phyloP scores from a whole-genome alignment of 1,140 invertebrate genomes.

The Drosophila ohnishii region DNA sequence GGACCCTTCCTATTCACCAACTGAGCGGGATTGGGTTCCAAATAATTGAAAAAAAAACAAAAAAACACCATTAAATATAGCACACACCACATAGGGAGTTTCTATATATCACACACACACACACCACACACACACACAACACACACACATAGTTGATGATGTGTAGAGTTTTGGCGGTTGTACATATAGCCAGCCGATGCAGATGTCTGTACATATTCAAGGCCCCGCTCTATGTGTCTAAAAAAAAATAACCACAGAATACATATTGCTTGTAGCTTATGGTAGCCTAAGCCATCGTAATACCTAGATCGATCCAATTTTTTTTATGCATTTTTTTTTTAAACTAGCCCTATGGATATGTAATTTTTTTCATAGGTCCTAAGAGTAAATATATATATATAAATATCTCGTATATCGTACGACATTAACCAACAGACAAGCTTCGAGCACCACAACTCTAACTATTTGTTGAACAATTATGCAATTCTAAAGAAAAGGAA shows the following conservation, averaged over 20 bases:
- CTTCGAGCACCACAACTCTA: slow-evolving; percentile 44
- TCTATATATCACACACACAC: slow-evolving; percentile 3
- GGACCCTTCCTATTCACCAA: slow-evolving; percentile 82
- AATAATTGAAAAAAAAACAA: neutral
- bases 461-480: slow-evolving; percentile 64
- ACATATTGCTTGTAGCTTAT: slow-evolving; percentile 39
- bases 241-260: slow-evolving; percentile 3
- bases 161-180: slow-evolving; percentile 21
- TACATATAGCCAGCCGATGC: slow-evolving; percentile 38
- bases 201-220: slow-evolving; percentile 24
- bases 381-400: slow-evolving; percentile 23
- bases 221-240: slow-evolving; percentile 34
- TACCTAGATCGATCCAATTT: slow-evolving; percentile 14
- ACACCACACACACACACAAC: neutral
- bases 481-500: slow-evolving; percentile 27
- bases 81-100: neutral
- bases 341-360: slow-evolving; percentile 57
- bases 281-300: slow-evolving; percentile 36
- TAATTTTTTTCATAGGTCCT: slow-evolving; percentile 38
- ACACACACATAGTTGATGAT: neutral
- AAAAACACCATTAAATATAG: neutral
- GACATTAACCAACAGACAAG: slow-evolving; percentile 51
- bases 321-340: slow-evolving; percentile 41
- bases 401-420: slow-evolving; percentile 9
- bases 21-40: slow-evolving; percentile 71